Evolutionary conservation across 2,797 vertebrate species (phyloP), one percentile per base, ranked within the genome.

Genomic region (Myotis findleyi): DNA sequence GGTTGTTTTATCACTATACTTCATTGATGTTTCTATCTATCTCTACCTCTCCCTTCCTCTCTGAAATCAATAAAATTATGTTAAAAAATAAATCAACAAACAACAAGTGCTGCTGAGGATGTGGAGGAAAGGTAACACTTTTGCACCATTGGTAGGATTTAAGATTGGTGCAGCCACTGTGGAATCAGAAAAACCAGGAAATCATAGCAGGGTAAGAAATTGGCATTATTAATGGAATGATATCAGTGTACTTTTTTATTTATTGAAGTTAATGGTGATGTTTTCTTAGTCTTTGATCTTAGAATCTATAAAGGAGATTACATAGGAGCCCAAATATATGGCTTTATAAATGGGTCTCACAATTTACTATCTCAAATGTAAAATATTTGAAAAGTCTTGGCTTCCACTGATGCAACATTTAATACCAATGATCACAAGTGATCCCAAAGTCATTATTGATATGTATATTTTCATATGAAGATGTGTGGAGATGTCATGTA

Each of bases 401-500:
- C 10, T 69, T 79, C 25, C 23, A 64, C 5, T 14, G 23, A 69
- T 57, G 20, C 13, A 87, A 79, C 66, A 76, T 68, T 91, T 87
- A 94, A 75, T 55, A 68, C 23, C 41, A 93, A 18, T 76, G 83
- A 83, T 80, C 16, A 41, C 30, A 90, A 82, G 68, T 82, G 79
- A 86, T 53, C n/a, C 30, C 66, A 76, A 51, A 93, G 33, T 87
- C 51, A 94, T 18, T 64, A 51, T 25, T 91, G 20, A 94, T 82
- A 59, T 87, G 23, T 69, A 9, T 21, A 55, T 57, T 79, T 79
- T 3, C 36, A 72, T 27, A 55, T 66, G 25, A 87, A 88, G 49
- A 3, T 83, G 3, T 91, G 44, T 85, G 30, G 33, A 53, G 55
- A 41, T 86, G n/a, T 53, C 30, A 95, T 68, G 55, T 86, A 64